Conservation (phyloP, 2,797 vertebrate species). For the Choloepus didactylus region DNA sequence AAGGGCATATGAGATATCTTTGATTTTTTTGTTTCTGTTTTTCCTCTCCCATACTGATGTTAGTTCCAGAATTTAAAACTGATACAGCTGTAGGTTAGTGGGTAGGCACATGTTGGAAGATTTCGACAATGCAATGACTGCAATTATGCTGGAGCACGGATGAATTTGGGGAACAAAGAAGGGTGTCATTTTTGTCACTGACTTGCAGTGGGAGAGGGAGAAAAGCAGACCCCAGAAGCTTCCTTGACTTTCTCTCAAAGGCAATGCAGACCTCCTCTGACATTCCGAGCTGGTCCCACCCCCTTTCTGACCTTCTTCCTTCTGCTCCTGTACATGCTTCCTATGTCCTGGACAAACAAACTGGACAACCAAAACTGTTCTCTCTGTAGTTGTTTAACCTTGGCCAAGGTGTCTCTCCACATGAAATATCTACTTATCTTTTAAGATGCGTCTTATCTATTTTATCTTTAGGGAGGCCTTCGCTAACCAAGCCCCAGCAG, state of each 20-base stretch:
- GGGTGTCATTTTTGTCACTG: background rate
- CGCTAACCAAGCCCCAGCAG: background rate
- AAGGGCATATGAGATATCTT: background rate
- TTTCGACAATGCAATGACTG: background rate
- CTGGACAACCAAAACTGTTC: background rate
- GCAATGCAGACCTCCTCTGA: background rate
- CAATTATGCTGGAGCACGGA: background rate
- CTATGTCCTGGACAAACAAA: background rate
- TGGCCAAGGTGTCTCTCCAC: background rate
- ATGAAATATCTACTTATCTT: background rate
- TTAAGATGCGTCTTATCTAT: background rate
- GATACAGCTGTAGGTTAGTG: background rate
- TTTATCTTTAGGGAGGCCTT: background rate
- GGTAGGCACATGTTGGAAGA: background rate
- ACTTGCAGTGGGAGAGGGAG: background rate
- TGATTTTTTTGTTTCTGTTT: background rate
- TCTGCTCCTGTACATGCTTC: background rate
- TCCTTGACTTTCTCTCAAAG: background rate
- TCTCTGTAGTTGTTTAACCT: background rate
- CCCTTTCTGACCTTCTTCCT: background rate
- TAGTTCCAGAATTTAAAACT: constrained; percentile 9
- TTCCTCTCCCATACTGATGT: background rate
- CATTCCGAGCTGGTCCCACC: fast-evolving
- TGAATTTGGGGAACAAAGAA: background rate
- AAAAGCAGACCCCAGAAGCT: background rate